Percentiles rank a stretch among this genome's conserved stretches.
Conservation (phyloP, 2,113 vertebrate species). For the Eurystomus gularis region DNA sequence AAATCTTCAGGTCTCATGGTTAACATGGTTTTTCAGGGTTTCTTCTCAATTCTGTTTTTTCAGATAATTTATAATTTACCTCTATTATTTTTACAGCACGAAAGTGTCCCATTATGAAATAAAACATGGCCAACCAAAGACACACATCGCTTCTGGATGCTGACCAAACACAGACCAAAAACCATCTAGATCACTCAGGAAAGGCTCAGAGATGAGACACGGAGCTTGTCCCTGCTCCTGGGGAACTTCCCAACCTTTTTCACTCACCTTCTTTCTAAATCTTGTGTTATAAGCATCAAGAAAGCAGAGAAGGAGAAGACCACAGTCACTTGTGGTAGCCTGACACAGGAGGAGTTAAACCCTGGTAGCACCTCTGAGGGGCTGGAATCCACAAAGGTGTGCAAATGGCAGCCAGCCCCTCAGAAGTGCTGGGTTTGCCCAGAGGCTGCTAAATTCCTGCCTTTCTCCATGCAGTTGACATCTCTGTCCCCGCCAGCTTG, state of each 20-base stretch:
- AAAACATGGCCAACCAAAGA: not conserved
- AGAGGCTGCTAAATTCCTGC: conserved; percentile 69
- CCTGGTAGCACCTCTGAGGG: not conserved
- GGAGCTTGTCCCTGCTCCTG: not conserved
- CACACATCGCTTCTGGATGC: not conserved
- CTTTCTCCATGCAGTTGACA: conserved; percentile 18
- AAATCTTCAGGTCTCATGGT: not conserved
- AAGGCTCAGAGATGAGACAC: not conserved
- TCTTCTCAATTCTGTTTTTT: not conserved
- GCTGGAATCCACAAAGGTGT: conserved; percentile 18
- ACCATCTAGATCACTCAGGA: not conserved
- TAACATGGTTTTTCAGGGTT: not conserved
- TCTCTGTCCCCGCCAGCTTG: not conserved
- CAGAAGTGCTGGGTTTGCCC: conserved; percentile 16
- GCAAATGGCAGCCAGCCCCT: not conserved
- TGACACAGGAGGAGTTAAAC: not conserved
- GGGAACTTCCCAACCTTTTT: not conserved
- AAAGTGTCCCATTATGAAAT: not conserved
- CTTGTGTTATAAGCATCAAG: not conserved
- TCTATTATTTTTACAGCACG: not conserved
- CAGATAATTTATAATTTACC: not conserved
- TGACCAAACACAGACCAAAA: not conserved
- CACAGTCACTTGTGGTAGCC: not conserved
- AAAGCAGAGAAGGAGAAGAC: not conserved
- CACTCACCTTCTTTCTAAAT: not conserved